These are phyloP conservation scores for Andrena bucephala DNA, from an alignment of 2,888 invertebrate genomes.

Conservation along the genomic window DNA sequence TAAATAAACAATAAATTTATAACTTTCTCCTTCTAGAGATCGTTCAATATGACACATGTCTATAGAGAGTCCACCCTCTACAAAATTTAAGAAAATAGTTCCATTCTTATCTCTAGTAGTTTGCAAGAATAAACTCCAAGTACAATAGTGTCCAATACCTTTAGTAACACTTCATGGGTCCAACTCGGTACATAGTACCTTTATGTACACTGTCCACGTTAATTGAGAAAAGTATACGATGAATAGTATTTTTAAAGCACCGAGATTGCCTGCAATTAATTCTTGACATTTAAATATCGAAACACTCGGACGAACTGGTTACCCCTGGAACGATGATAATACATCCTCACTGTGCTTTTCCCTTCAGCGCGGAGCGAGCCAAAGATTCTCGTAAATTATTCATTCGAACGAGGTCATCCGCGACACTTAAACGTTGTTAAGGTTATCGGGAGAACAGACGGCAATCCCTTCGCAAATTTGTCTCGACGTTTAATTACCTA, in stretches of 20 bases:
- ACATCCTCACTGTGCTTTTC: background rate
- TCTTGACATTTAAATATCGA: slow-evolving; percentile 27
- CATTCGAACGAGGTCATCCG: slow-evolving; percentile 31
- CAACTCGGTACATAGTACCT: no score
- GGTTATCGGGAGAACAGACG: slow-evolving; percentile 40
- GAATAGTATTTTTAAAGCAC: slow-evolving; percentile 16
- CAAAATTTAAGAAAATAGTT: no score
- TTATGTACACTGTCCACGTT: background rate
- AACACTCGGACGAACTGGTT: background rate
- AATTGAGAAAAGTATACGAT: background rate
- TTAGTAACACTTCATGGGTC: no score
- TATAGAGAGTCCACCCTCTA: no score
- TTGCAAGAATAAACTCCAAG: no score
- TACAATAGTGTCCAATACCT: no score
- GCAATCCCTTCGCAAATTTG: slow-evolving; percentile 62
- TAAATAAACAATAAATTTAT: no score
- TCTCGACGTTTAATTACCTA: slow-evolving; percentile 73
- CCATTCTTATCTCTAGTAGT: no score
- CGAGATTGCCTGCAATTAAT: background rate
- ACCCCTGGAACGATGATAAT: slow-evolving; percentile 11
- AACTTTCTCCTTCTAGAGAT: no score
- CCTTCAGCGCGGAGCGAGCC: background rate
- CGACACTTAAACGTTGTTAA: slow-evolving; percentile 39
- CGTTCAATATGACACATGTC: no score
- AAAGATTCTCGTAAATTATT: slow-evolving; percentile 36